Evolutionary conservation across 1,140 invertebrate genomes (phyloP).

Genomic region (Pomacea maculata): DNA sequence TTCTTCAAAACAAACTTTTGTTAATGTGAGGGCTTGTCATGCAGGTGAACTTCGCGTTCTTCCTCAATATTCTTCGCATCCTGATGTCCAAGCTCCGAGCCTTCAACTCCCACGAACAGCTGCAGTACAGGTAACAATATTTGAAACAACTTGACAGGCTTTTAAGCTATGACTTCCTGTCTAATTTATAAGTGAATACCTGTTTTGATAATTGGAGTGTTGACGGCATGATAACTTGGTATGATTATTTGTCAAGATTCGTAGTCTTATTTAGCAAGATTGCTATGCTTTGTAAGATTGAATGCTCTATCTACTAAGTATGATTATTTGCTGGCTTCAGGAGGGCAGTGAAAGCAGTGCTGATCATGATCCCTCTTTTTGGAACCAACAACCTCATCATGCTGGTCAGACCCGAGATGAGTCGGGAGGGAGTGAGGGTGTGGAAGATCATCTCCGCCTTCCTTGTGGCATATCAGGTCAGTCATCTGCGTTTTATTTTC

Average conservation of each 20-base stretch:
- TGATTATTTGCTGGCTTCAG: constrained; percentile 26
- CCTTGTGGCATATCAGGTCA: constrained; percentile 50
- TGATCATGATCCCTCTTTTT: constrained; percentile 64
- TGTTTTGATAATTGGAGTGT: too few species aligned
- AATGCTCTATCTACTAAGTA: too few species aligned
- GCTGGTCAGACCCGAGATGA: constrained; percentile 31
- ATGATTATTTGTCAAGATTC: too few species aligned
- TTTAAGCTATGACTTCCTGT: too few species aligned
- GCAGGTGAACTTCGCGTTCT: constrained; percentile 83
- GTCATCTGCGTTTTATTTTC: background rate
- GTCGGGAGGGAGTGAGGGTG: constrained; percentile 23
- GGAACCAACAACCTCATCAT: constrained; percentile 51
- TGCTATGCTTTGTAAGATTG: too few species aligned
- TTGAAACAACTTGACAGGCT: too few species aligned
- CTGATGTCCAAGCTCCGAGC: constrained; percentile 87
- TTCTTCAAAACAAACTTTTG: background rate
- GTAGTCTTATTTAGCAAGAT: too few species aligned
- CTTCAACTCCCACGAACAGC: constrained; percentile 59
- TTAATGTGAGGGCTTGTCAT: constrained; percentile 29
- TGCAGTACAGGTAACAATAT: constrained; percentile 60
- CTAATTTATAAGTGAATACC: too few species aligned
- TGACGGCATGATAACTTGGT: too few species aligned
- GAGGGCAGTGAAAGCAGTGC: constrained; percentile 71
- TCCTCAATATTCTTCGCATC: constrained; percentile 92
- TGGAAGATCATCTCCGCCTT: constrained; percentile 47